Evolutionary conservation across 2,797 vertebrate genomes (phyloP).

Genomic region (Sphaeramia orbicularis): DNA sequence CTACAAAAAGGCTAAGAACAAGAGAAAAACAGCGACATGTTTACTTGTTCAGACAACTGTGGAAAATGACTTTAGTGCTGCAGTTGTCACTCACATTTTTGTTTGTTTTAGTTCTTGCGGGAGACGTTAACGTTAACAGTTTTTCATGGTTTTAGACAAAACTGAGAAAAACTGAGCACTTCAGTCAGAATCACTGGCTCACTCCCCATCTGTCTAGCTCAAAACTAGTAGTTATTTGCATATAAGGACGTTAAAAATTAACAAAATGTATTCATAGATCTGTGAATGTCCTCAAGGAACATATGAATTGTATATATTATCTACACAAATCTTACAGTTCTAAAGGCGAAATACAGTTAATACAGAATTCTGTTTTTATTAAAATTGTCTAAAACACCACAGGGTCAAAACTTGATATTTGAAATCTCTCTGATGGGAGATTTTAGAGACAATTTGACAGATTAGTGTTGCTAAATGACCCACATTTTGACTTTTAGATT

Average conservation of each 20-base stretch:
- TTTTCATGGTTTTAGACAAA: slow-evolving; percentile 47
- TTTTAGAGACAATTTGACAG: too few relatives aligned
- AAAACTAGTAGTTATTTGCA: slow-evolving; percentile 20
- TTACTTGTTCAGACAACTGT: neutral
- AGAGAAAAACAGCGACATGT: slow-evolving; percentile 2
- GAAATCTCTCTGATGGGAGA: too few relatives aligned
- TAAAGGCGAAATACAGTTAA: too few relatives aligned
- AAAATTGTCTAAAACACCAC: too few relatives aligned
- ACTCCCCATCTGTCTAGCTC: slow-evolving; percentile 7
- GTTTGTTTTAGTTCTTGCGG: slow-evolving; percentile 57
- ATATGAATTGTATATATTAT: too few relatives aligned
- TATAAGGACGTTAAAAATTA: slow-evolving; percentile 19
- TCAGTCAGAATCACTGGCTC: slow-evolving; percentile 1
- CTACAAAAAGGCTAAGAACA: slow-evolving; percentile 8
- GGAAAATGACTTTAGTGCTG: neutral
- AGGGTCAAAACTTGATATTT: too few relatives aligned
- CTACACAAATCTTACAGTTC: too few relatives aligned
- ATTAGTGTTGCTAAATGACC: too few relatives aligned
- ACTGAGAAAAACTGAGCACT: slow-evolving; percentile 29
- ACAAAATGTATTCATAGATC: neutral
- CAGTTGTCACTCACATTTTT: slow-evolving; percentile 12
- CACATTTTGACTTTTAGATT: too few relatives aligned
- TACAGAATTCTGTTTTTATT: too few relatives aligned
- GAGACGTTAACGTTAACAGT: slow-evolving; percentile 20
- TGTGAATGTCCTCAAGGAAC: neutral